Base-by-base conservation (phyloP, 2,113 vertebrate genomes). In the Gambusia holbrooki region DNA sequence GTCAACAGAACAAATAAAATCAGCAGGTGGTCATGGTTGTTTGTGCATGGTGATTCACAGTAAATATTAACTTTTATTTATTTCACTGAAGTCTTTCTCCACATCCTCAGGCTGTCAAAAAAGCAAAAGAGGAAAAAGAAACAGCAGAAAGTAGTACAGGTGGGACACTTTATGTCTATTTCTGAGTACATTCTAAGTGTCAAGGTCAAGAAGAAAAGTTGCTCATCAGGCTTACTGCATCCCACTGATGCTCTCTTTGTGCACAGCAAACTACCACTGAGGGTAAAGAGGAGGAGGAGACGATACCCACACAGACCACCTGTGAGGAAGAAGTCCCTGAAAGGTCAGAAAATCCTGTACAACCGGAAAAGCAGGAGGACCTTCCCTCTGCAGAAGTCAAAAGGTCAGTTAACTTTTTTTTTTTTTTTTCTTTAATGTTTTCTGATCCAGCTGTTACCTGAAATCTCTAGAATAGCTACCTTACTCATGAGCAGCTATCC, bases 81-180 rank as follows among this genome's bases (percentile, higher is more conserved):
- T 2, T 63, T 65, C 27, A 8, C 3, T 69, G n/a, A n/a, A 5
- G 8, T 71, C 22, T 69, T 40, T 63, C 12, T 73, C 9, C 19
- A 11, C 12, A 11, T 15, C n/a, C 62, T 0, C 88, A 99, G 97
- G 71, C 90, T 96, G 6, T 98, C 97, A 4, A 98, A 97, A 91
- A 98, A 97, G 84, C 96, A 98, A 90, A 97, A 95, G 91, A 96
- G 94, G 85, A 98, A 95, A 84, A 95, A 93, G 78, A 92, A 93
- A 82, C 96, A 95, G 81, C 95, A 97, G 91, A 96, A 94, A 89
- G 91, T 87, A 4, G 45, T 27, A 29, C 76, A 81, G 33, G 93
- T 94, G 80, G 90, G 91, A 86, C 19, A 48, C 22, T 25, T 11
- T 6, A 12, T 15, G 28, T 32, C 33, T 37, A 7, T 12, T 54